Evolutionary conservation across 2,888 invertebrate genomes (phyloP).

Genomic region (Troilus luridus): DNA sequence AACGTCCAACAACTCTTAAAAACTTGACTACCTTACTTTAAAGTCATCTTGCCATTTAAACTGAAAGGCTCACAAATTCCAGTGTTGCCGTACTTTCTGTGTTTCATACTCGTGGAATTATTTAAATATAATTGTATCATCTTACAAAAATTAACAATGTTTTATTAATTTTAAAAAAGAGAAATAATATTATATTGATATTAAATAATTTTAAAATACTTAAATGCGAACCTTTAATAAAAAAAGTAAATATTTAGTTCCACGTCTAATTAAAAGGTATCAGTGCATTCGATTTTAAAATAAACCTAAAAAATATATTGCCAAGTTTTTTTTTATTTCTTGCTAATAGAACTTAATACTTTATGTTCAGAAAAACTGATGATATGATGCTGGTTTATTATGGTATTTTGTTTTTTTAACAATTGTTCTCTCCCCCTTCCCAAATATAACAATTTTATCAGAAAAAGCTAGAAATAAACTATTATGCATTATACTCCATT

Average conservation of each 20-base stretch:
- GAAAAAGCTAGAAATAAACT: too few species aligned
- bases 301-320: not conserved
- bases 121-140: not conserved
- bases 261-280: not conserved
- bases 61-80: not conserved
- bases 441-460: too few species aligned
- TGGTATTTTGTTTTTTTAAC: not conserved
- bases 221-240: not conserved
- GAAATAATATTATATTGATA: not conserved
- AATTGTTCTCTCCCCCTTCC: too few species aligned
- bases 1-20: not conserved
- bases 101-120: not conserved
- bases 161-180: not conserved
- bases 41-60: constrained; percentile 44
- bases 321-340: not conserved
- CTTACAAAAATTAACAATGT: too few species aligned
- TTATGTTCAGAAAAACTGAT: not conserved
- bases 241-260: not conserved
- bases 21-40: not conserved
- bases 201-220: not conserved
- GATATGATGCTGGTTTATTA: not conserved
- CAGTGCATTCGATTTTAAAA: not conserved
- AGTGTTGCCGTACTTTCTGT: not conserved
- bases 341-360: not conserved
- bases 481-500: too few species aligned